A percentile compares a stretch with the other conserved stretches of the same genome.
phyloP scores from a whole-genome alignment of 2,797 vertebrate genomes.

The Limosa lapponica region DNA sequence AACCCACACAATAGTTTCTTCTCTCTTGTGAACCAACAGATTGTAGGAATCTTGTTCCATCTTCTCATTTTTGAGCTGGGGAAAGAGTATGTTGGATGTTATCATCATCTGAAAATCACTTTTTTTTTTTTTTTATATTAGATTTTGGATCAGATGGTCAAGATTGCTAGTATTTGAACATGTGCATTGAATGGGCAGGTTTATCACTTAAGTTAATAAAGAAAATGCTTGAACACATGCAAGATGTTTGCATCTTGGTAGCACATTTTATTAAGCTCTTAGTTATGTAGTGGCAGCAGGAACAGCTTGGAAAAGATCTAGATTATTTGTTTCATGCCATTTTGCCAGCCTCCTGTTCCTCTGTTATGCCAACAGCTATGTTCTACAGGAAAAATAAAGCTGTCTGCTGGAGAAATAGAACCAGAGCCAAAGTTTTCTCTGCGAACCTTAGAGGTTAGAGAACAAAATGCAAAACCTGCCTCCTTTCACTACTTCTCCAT shows the following conservation, averaged over 20 bases:
- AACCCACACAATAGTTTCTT: constrained; percentile 27
- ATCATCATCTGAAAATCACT: constrained; percentile 31
- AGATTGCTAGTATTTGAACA: constrained; percentile 9
- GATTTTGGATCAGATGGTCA: constrained; percentile 10
- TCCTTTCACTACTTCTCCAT: neutral
- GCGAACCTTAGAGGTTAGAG: neutral
- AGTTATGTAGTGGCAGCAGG: neutral
- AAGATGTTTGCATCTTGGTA: constrained; percentile 55
- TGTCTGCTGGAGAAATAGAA: neutral
- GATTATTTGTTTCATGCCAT: constrained; percentile 2
- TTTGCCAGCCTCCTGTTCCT: constrained; percentile 30
- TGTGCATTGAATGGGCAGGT: constrained; percentile 14
- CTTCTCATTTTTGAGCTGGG: neutral
- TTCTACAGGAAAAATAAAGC: constrained; percentile 15
- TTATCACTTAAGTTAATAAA: constrained; percentile 44
- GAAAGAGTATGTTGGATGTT: neutral
- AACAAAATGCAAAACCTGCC: neutral
- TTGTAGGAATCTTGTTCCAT: neutral
- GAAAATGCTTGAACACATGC: neutral
- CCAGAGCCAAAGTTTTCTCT: neutral
- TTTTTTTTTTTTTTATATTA: constrained; percentile 3
- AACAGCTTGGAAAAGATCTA: constrained; percentile 16
- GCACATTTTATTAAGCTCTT: constrained; percentile 18
- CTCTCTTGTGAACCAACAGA: constrained; percentile 38
- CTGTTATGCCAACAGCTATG: neutral